Base-by-base conservation (phyloP, 2,113 vertebrate genomes). In the Aphelocoma coerulescens region DNA sequence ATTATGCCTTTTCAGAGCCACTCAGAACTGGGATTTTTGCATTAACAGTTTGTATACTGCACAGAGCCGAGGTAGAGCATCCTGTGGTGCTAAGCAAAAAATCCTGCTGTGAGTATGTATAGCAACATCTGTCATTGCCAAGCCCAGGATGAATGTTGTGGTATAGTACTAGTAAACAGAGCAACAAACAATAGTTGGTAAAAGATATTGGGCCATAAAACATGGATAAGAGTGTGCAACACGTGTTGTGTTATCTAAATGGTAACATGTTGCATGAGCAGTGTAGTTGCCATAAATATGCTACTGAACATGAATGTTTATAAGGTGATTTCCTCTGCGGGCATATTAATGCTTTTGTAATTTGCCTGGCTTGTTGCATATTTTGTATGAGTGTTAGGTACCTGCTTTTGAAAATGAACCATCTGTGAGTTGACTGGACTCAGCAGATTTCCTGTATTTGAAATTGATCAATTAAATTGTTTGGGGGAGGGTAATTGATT, bases 391-490 rank as follows among this genome's bases (percentile, higher is more conserved):
- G 16, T 24, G 30, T 57, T 44, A 58, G 16, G 28, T 52, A 32
- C n/a, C 74, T 3, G 1, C 62, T 51, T 86, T 85, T 87, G 61
- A 66, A 93, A 82, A 5, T 1, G 30, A 72, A 52, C 51, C 37
- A 49, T 63, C 73, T 79, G 14, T 24, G 37, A 65, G 71, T 88
- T 93, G 13, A 10, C 39, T 74, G 67, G 63, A 62, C 51, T 95
- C 69, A 76, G 92, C 82, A 87, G 66, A 97, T 96, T 96, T 95
- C 97, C 98, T 98, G 89, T 97, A 96, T 81, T 98, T 97, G 94
- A 98, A 98, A 98, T 93, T 95, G 96, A 98, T 98, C 97, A 84
- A 59, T 97, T 97, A 96, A 63, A 98, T 98, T 98, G 95, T 95
- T 97, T 96, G 97, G 96, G 95, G 96, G 94, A 26, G 95, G 69